A percentile compares a stretch with the other conserved stretches of the same genome.
Conservation (phyloP, 2,113 vertebrate species). For the Eulacestoma nigropectus region DNA sequence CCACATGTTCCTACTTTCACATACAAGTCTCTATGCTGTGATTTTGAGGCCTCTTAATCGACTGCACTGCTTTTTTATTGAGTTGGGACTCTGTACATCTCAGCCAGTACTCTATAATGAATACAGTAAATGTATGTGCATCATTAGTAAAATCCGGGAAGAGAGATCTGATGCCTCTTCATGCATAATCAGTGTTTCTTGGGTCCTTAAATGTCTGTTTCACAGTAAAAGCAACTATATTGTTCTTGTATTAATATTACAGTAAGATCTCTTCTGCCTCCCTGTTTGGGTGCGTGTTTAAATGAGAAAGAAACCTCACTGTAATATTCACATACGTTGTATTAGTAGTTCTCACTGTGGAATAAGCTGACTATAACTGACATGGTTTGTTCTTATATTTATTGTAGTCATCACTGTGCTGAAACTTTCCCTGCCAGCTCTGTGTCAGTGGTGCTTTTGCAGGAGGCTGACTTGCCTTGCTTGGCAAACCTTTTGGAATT, state of each 20-base stretch:
- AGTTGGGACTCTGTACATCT: background rate
- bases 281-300: background rate
- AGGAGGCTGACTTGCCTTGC: background rate
- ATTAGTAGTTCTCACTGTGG: background rate
- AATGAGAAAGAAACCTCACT: background rate
- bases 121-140: background rate
- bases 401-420: background rate
- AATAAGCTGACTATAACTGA: background rate
- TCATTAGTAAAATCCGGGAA: constrained; percentile 8
- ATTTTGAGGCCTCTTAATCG: background rate
- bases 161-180: background rate
- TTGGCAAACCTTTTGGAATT: background rate
- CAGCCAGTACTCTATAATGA: background rate
- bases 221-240: background rate
- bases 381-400: background rate
- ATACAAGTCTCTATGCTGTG: background rate
- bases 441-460: background rate
- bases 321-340: background rate
- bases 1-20: background rate
- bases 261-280: background rate
- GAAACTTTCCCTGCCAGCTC: background rate
- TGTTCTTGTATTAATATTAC: background rate
- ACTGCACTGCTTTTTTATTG: background rate
- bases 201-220: background rate
- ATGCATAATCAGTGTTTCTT: background rate